Evolutionary conservation across 2,113 vertebrate genomes (phyloP).

Genomic region (Megalops atlanticus): DNA sequence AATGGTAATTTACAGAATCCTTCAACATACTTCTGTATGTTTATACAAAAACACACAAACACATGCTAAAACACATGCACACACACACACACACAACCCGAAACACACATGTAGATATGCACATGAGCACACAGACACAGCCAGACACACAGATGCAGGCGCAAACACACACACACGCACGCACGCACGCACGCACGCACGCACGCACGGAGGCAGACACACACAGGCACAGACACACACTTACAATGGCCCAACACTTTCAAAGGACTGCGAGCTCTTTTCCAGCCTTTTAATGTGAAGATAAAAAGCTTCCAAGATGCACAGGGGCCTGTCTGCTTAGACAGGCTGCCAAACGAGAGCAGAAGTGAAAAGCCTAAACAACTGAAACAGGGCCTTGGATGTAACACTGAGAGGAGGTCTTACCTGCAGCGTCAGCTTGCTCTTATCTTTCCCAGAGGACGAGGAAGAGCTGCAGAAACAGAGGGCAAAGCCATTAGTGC

Average conservation of each 20-base stretch:
- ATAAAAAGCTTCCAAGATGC: not conserved
- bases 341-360: not conserved
- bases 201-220: too few relatives aligned
- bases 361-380: not conserved
- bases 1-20: too few relatives aligned
- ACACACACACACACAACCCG: not conserved
- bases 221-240: not conserved
- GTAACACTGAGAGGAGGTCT: not conserved
- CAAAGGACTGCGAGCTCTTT: not conserved
- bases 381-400: too few relatives aligned
- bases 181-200: too few relatives aligned
- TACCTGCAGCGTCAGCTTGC: conserved; percentile 29
- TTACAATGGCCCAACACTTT: not conserved
- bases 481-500: not conserved
- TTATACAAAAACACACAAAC: too few relatives aligned
- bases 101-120: not conserved
- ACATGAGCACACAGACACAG: not conserved
- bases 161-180: too few relatives aligned
- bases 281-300: not conserved
- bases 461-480: conserved; percentile 19
- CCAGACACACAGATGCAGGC: too few relatives aligned
- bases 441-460: conserved; percentile 27
- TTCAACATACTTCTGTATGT: too few relatives aligned
- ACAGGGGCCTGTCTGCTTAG: not conserved
- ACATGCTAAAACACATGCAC: not conserved